Evolutionary conservation across 2,113 vertebrate species (phyloP).

Genomic region (Cephalopholis sonnerati): DNA sequence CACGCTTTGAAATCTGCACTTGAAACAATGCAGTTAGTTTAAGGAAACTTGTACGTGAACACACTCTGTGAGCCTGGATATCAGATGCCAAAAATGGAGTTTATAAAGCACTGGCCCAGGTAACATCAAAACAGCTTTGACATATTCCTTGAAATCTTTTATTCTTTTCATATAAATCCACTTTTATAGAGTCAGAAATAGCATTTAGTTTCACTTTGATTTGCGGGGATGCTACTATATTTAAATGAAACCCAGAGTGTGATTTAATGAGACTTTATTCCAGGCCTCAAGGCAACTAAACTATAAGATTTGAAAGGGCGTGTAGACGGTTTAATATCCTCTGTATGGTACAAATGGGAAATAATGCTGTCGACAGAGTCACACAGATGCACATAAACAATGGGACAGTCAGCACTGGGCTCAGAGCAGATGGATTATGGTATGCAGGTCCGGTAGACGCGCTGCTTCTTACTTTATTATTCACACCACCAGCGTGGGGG

Average conservation of each 20-base stretch:
- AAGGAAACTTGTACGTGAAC: neutral
- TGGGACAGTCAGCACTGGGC: conserved; percentile 5
- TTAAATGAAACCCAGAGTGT: conserved; percentile 19
- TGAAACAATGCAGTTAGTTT: neutral
- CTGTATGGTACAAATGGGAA: conserved; percentile 45
- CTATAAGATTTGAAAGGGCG: neutral
- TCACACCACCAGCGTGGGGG: conserved; percentile 22
- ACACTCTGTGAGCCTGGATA: neutral
- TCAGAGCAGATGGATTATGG: conserved; percentile 41
- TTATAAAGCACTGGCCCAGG: too few relatives aligned
- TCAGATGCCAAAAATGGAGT: too few relatives aligned
- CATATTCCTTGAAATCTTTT: neutral
- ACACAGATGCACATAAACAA: conserved; percentile 27
- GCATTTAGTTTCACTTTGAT: conserved; percentile 6
- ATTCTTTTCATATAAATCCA: conserved; percentile 14
- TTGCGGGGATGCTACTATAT: conserved; percentile 10
- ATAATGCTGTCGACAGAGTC: conserved; percentile 22
- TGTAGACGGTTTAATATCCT: conserved; percentile 36
- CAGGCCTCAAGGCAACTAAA: conserved; percentile 18
- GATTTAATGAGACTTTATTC: conserved; percentile 37
- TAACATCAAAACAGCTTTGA: neutral
- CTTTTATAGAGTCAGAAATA: conserved; percentile 9
- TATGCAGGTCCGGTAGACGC: conserved; percentile 22
- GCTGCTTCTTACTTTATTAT: conserved; percentile 38
- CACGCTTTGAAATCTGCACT: neutral